Percentiles rank a stretch among this genome's conserved stretches.
Conservation (phyloP, 1,140 invertebrate genomes). For the Drosophila kurseongensis region DNA sequence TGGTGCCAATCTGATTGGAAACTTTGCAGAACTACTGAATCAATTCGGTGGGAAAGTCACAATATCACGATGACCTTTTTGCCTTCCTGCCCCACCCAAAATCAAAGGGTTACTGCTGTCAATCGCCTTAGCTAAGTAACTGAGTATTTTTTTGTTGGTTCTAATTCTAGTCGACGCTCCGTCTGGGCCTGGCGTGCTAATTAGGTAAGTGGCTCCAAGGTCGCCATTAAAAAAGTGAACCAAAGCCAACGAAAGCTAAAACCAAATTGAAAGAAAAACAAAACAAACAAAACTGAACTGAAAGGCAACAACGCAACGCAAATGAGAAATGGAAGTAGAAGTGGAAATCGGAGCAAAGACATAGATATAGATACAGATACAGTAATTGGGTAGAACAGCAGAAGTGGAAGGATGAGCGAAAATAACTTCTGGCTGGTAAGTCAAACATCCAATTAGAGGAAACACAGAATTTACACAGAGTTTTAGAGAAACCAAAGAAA, state of each 20-base stretch:
- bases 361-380: slow-evolving; percentile 27
- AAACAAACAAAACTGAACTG: slow-evolving; percentile 42
- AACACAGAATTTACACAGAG: slow-evolving; percentile 75
- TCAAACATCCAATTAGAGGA: slow-evolving; percentile 79
- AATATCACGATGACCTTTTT: slow-evolving; percentile 40
- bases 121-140: slow-evolving; percentile 15
- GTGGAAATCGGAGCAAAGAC: slow-evolving; percentile 48
- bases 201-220: slow-evolving; percentile 81
- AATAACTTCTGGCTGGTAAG: slow-evolving; percentile 74
- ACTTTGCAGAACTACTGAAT: slow-evolving; percentile 33
- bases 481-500: slow-evolving; percentile 43
- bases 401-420: slow-evolving; percentile 46
- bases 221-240: slow-evolving; percentile 74
- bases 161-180: slow-evolving; percentile 41
- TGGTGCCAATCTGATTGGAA: slow-evolving; percentile 32
- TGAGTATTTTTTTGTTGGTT: not conserved
- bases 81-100: slow-evolving; percentile 3
- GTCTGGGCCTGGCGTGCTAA: slow-evolving; percentile 70
- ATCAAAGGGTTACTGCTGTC: slow-evolving; percentile 40
- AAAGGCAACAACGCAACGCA: slow-evolving; percentile 52
- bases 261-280: slow-evolving; percentile 35
- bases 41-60: slow-evolving; percentile 2
- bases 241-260: slow-evolving; percentile 51
- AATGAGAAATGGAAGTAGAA: slow-evolving; percentile 47
- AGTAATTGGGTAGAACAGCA: slow-evolving; percentile 36